Conservation (phyloP, 2,113 vertebrate species). For the Thalassarche chlororhynchos region DNA sequence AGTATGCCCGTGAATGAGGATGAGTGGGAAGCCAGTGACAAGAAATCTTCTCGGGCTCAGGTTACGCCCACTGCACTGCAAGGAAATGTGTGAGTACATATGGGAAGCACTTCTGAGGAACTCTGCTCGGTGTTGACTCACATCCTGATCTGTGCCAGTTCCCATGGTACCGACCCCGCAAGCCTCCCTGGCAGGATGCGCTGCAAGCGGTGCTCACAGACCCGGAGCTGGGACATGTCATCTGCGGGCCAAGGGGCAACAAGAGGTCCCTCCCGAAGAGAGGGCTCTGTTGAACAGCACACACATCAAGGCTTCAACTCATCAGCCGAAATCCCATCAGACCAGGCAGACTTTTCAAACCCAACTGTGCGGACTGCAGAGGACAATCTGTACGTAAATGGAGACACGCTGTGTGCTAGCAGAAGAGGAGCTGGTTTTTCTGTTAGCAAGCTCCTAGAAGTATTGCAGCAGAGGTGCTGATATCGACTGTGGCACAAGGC, state of each 20-base stretch:
- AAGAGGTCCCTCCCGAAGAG: neutral
- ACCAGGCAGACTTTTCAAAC: neutral
- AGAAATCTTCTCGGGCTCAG: neutral
- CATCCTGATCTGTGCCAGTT: constrained; percentile 32
- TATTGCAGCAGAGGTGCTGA: neutral
- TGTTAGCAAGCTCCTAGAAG: neutral
- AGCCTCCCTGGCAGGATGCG: neutral
- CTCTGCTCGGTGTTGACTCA: neutral
- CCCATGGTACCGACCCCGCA: neutral
- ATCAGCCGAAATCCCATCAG: neutral
- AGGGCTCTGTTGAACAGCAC: neutral
- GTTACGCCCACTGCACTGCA: neutral
- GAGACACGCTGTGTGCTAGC: neutral
- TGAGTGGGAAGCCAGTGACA: constrained; percentile 14
- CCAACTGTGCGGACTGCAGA: neutral
- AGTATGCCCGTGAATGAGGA: neutral
- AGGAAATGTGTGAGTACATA: neutral
- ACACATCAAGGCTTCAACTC: neutral
- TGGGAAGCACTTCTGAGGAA: constrained; percentile 14
- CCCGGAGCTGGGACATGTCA: rapidly evolving
- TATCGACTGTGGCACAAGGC: neutral
- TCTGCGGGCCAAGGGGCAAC: neutral
- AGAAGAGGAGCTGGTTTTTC: neutral
- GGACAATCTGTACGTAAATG: neutral
- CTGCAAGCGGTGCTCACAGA: neutral